These are phyloP conservation scores for Colaptes auratus DNA, from an alignment of 2,113 vertebrate species.

Conservation along the genomic window DNA sequence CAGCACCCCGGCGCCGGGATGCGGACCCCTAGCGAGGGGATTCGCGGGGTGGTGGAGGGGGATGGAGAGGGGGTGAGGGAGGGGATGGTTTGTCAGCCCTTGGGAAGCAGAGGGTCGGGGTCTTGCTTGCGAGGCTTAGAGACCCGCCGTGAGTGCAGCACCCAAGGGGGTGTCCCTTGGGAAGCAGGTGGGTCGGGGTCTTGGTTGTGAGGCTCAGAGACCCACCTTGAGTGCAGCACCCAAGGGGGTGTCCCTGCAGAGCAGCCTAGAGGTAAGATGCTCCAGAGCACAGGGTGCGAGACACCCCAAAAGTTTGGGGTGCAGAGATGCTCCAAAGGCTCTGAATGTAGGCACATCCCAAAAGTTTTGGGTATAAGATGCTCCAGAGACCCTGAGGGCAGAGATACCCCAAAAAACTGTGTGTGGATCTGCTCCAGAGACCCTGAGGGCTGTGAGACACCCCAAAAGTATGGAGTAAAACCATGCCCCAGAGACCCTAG, in stretches of 20 bases:
- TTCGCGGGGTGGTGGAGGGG: not conserved
- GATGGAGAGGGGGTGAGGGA: not conserved
- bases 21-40: not conserved
- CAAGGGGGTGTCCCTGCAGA: not conserved
- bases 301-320: not conserved
- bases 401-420: not conserved
- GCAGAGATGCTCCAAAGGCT: not conserved
- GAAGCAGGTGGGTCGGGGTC: not conserved
- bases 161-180: not conserved
- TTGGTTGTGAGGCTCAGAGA: not conserved
- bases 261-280: not conserved
- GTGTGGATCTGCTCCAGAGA: not conserved
- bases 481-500: not conserved
- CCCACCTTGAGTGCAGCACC: rapidly evolving
- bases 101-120: not conserved
- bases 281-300: not conserved
- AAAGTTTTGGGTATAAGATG: rapidly evolving
- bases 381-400: not conserved
- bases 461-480: not conserved
- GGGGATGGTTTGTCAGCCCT: not conserved
- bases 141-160: rapidly evolving
- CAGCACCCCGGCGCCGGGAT: not conserved
- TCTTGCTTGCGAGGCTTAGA: not conserved
- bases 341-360: not conserved
- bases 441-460: not conserved